Base-by-base conservation (phyloP, 2,113 vertebrate species). In the Pagrus major region DNA sequence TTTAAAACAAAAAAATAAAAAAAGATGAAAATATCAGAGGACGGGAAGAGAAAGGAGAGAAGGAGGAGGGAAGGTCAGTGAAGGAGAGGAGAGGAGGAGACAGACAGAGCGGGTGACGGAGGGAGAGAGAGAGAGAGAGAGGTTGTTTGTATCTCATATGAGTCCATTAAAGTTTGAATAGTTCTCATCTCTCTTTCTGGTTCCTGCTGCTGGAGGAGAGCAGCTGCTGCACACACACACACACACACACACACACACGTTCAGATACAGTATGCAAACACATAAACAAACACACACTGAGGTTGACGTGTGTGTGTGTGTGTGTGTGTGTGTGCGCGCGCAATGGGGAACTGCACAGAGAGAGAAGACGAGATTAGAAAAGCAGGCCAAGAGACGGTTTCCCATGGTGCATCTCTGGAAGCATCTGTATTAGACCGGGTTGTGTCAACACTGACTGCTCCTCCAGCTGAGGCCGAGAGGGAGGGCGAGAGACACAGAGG, bases 371-470 rank as follows among this genome's bases (percentile, higher is more conserved):
- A 86, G 88, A 92, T 92, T 81, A 91, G 87, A 89, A 84, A 94
- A 92, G 80, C 83, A 90, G 87, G 83, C 87, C 79, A 81, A 68
- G 79, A 88, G 88, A 91, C 39, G 23, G 67, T 87, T 86, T 92
- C 92, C 88, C 89, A 88, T 85, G 89, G 81, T 88, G 88, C 89
- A 92, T 92, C 84, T 83, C 71, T 89, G 85, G 58, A 85, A 91
- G 92, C 83, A 86, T 83, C 83, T 91, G 86, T 83, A 86, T 89
- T 69, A 82, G 80, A 83, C 76, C 20, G 71, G 67, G 84, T 73
- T 85, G 76, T 91, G 90, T 92, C 90, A 89, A 89, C 86, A 92
- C 72, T 59, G 74, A 68, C 68, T 83, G 85, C 73, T 89, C 64
- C 68, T 80, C 76, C 82, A 84, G 75, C 86, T 88, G 90, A 91